Evolutionary conservation across 2,797 vertebrate species (phyloP), one percentile per base, ranked within the genome.

Genomic region (Centroberyx gerrardi): DNA sequence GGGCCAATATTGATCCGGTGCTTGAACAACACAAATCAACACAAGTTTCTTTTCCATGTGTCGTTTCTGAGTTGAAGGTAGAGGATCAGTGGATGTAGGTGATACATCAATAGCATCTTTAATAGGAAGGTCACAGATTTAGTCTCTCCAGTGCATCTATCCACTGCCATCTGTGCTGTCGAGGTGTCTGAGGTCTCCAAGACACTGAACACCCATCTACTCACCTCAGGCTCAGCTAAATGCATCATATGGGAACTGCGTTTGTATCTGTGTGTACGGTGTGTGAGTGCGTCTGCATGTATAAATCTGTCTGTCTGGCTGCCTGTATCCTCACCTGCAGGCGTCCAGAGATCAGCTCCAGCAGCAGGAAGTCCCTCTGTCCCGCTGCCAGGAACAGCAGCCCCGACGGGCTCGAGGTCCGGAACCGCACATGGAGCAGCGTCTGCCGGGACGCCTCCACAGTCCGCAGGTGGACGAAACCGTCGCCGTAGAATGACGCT

Each of bases 401-500:
- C 59, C 96, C 97, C 2, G 80, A 54, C 87, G 89, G 44, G 92
- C 93, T 94, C 73, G 93, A 95, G 40, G 96, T 97, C 82, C 90
- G 92, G 92, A 99, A 98, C 40, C 87, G 91, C 55, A 98, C 83
- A 10, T 95, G 93, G 70, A 99, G 92, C 2, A 90, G 92, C 0
- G 95, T 95, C 79, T 92, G 94, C 55, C 80, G 78, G 13, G 92
- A 96, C 0, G 85, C 62, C 74, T 97, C 96, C n/a, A 72, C 66
- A 38, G 91, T 89, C 31, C 89, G 96, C 85, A 97, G 77, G 59
- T 94, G 94, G 81, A 97, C 94, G 80, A 95, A 98, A 70, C 97
- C 96, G 84, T 97, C 92, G 1, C 97, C 97, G 10, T 96, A 97
- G 92, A 99, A 98, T 0, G 96, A 98, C 62, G 93, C 97, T 98